These are phyloP conservation scores for Eptesicus fuscus DNA, from an alignment of 2,113 vertebrate species.

Conservation along the genomic window DNA sequence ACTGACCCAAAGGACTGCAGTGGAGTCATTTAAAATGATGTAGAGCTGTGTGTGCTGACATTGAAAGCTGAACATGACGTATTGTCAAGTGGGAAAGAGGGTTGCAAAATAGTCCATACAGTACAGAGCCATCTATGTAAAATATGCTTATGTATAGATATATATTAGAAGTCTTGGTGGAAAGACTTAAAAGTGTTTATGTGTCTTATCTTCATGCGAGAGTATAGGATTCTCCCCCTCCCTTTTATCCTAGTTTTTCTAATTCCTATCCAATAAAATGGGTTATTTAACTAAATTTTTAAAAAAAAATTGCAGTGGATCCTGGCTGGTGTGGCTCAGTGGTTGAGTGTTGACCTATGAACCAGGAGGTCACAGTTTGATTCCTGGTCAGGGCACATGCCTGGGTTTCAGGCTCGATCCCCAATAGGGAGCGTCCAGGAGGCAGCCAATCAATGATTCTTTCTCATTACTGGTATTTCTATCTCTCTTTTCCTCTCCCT, in stretches of 20 bases:
- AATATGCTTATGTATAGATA: background rate
- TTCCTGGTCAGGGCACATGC: too few species aligned
- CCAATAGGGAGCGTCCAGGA: too few species aligned
- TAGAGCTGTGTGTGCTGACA: conserved; percentile 4
- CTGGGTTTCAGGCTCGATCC: too few species aligned
- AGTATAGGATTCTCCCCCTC: fast-evolving
- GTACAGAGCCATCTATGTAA: background rate
- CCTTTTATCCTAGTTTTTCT: background rate
- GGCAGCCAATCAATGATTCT: too few species aligned
- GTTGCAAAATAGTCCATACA: background rate
- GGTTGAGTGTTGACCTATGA: too few species aligned
- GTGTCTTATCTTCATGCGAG: background rate
- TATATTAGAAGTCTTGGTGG: background rate
- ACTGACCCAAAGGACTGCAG: conserved; percentile 42
- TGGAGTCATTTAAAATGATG: conserved; percentile 48
- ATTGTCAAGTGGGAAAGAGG: background rate
- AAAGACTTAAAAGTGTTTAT: background rate
- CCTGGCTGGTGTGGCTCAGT: too few species aligned
- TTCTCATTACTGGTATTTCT: too few species aligned
- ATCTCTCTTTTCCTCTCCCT: too few species aligned
- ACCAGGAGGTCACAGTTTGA: too few species aligned
- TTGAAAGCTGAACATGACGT: background rate
- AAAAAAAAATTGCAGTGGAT: background rate
- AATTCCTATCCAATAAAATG: background rate
- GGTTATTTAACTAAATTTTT: background rate